phyloP scores from a whole-genome alignment of 1,140 invertebrate species.

The Drosophila elegans region DNA sequence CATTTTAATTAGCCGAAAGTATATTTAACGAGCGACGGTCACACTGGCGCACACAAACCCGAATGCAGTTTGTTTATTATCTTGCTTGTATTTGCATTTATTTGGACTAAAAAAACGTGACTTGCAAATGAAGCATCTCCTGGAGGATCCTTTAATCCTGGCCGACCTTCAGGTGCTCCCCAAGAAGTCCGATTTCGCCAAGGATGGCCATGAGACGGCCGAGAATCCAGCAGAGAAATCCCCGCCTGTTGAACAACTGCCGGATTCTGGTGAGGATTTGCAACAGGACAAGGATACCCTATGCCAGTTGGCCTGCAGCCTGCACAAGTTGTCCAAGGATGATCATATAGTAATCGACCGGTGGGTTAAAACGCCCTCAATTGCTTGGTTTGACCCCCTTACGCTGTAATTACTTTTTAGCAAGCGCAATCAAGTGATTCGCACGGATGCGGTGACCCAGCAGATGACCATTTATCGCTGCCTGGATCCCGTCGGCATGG shows the following conservation, averaged over 20 bases:
- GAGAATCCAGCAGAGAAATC: neutral
- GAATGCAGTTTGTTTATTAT: neutral
- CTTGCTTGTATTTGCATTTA: neutral
- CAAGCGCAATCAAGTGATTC: constrained; percentile 72
- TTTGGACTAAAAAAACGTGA: neutral
- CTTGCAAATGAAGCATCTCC: constrained; percentile 5
- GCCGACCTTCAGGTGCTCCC: neutral
- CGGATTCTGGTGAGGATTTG: neutral
- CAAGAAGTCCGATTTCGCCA: neutral
- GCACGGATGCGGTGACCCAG: constrained; percentile 59
- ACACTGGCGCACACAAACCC: neutral
- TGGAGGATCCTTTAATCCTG: neutral
- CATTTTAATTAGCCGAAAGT: too few relatives aligned
- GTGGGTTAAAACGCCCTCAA: constrained; percentile 22
- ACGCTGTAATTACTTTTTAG: constrained; percentile 22
- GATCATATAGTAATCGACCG: constrained; percentile 80
- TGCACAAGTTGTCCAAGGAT: constrained; percentile 59
- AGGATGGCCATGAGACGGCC: neutral
- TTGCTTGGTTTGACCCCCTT: neutral
- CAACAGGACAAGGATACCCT: constrained; percentile 53
- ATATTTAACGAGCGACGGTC: neutral
- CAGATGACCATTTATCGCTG: constrained; percentile 79
- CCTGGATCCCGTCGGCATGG: constrained; percentile 62
- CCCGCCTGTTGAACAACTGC: too few relatives aligned
- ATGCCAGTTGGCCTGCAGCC: constrained; percentile 67